Evolutionary conservation across 35 echinoderm and acorn worm species (phyloP).

Genomic region (Patiria miniata): DNA sequence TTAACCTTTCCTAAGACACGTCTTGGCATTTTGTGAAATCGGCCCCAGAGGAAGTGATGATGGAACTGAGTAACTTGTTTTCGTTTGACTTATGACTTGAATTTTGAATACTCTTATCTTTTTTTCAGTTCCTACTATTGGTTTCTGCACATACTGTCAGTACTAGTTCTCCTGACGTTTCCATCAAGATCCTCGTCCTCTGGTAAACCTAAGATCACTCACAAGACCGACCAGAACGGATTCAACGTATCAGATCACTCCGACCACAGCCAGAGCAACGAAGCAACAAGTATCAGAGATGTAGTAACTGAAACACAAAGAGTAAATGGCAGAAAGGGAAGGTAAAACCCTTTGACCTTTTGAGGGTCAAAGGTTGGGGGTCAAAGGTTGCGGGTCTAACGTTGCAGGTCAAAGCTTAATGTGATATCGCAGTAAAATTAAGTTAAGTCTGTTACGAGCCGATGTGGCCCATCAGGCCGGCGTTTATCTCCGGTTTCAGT

Average conservation of each 20-base stretch:
- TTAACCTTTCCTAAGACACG: too few species aligned
- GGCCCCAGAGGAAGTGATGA: too few species aligned
- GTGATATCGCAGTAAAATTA: too few species aligned
- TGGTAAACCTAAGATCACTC: background rate
- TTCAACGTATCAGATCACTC: background rate
- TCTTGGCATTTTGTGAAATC: too few species aligned
- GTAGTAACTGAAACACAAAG: background rate
- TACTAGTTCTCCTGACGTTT: background rate
- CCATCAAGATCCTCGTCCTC: background rate
- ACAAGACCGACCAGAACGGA: slow-evolving; percentile 14
- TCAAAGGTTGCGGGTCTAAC: too few species aligned
- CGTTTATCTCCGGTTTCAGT: too few species aligned
- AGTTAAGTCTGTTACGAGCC: too few species aligned
- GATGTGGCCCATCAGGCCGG: too few species aligned
- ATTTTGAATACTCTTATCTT: background rate
- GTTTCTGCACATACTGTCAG: background rate
- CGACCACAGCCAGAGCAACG: background rate
- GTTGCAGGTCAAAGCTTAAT: too few species aligned
- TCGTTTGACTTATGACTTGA: background rate
- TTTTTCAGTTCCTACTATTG: background rate
- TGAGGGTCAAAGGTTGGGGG: too few species aligned
- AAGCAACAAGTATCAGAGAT: background rate
- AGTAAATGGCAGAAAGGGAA: background rate
- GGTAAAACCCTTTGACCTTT: too few species aligned
- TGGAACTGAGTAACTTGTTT: too few species aligned